Conservation (phyloP, 1,140 invertebrate species). For the Bombus picipes region DNA sequence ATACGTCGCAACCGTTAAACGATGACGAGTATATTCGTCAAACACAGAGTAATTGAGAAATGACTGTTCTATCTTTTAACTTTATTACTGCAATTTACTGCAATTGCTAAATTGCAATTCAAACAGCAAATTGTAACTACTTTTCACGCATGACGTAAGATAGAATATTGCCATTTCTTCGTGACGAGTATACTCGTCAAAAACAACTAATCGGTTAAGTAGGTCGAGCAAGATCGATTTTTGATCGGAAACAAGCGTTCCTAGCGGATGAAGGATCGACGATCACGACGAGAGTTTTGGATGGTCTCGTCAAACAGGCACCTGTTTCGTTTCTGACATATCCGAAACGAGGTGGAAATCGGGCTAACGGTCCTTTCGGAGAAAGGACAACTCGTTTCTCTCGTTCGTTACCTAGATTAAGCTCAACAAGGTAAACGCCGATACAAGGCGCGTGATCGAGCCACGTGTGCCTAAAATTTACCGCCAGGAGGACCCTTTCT, state of each 20-base stretch:
- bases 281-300: neutral
- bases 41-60: too few relatives aligned
- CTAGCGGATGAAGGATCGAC: too few relatives aligned
- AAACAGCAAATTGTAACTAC: too few relatives aligned
- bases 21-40: too few relatives aligned
- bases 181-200: too few relatives aligned
- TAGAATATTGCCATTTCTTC: too few relatives aligned
- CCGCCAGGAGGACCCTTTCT: constrained; percentile 21
- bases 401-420: constrained; percentile 46
- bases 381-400: constrained; percentile 52
- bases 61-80: too few relatives aligned
- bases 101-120: too few relatives aligned
- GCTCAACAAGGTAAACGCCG: constrained; percentile 29
- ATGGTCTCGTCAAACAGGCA: neutral
- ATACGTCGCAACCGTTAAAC: too few relatives aligned
- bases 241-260: neutral
- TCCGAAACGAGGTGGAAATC: constrained; percentile 43
- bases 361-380: constrained; percentile 43
- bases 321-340: constrained; percentile 37
- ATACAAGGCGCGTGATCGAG: neutral
- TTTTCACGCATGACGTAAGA: too few relatives aligned
- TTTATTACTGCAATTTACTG: too few relatives aligned
- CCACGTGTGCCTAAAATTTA: constrained; percentile 13
- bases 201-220: neutral
- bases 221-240: neutral